Conservation (phyloP, 2,888 invertebrate species). For the Ormia ochracea region DNA sequence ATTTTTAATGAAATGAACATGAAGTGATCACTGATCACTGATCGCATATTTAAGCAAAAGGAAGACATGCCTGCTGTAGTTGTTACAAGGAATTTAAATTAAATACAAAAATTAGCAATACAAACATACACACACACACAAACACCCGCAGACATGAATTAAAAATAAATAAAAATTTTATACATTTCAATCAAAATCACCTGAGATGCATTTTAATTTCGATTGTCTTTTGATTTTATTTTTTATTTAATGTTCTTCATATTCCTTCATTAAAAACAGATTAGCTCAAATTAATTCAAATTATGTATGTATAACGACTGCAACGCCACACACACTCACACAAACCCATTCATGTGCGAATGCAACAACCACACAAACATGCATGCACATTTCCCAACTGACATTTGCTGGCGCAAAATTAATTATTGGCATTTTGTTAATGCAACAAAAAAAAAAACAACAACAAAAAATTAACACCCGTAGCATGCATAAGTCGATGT, state of each 20-base stretch:
- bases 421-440: not conserved
- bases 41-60: slow-evolving; percentile 28
- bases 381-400: not conserved
- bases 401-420: slow-evolving; percentile 10
- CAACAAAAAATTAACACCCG: not conserved
- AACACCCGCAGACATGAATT: no score
- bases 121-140: no score
- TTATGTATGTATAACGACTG: slow-evolving; percentile 10
- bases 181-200: slow-evolving; percentile 46
- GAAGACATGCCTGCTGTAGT: slow-evolving; percentile 33
- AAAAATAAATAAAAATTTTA: slow-evolving; percentile 13
- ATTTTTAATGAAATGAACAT: slow-evolving; percentile 36
- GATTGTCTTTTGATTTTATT: not conserved
- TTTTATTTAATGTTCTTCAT: not conserved
- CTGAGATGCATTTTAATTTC: slow-evolving; percentile 58
- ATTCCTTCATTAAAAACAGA: not conserved
- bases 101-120: slow-evolving; percentile 15
- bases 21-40: slow-evolving; percentile 32
- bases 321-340: not conserved
- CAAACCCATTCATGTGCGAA: not conserved
- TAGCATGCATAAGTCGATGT: slow-evolving; percentile 34
- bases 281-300: slow-evolving; percentile 51
- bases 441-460: not conserved
- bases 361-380: not conserved
- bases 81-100: slow-evolving; percentile 35